These are phyloP conservation scores for Hoplodrina ambigua DNA, from an alignment of 2,888 invertebrate genomes.

Conservation along the genomic window DNA sequence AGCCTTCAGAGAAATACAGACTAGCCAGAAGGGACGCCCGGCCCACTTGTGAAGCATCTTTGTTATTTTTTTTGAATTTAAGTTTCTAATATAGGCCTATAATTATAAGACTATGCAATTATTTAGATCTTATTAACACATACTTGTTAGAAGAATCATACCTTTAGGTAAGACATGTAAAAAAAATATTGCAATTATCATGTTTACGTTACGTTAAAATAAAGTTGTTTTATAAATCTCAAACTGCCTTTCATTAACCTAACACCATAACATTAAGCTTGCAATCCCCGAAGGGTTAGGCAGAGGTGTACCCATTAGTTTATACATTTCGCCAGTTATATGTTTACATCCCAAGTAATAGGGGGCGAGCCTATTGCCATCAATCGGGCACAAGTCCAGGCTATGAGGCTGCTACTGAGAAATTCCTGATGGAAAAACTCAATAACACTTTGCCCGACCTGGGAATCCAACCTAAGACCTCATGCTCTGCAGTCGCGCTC, in stretches of 20 bases:
- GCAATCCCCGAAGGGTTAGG: too few relatives aligned
- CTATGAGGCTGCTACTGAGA: too few relatives aligned
- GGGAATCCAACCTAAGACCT: too few relatives aligned
- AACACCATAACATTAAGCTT: too few relatives aligned
- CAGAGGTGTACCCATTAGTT: too few relatives aligned
- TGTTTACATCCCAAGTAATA: too few relatives aligned
- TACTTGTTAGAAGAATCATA: not conserved
- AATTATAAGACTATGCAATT: not conserved
- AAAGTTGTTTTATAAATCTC: slow-evolving; percentile 6
- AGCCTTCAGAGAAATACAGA: slow-evolving; percentile 71
- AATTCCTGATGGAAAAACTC: too few relatives aligned
- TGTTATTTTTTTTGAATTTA: not conserved
- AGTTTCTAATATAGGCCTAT: not conserved
- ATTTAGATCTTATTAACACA: not conserved
- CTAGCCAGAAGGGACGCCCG: slow-evolving; percentile 69
- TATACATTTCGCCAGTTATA: too few relatives aligned
- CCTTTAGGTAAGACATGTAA: not conserved
- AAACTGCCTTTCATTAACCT: slow-evolving; percentile 8
- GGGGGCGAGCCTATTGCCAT: too few relatives aligned
- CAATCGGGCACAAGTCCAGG: too few relatives aligned
- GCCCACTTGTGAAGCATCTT: slow-evolving; percentile 20
- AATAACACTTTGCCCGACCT: too few relatives aligned
- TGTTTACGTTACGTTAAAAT: slow-evolving; percentile 3
- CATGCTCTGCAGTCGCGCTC: too few relatives aligned
- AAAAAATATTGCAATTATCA: not conserved